Percentiles rank a stretch among this genome's conserved stretches.
phyloP scores from a whole-genome alignment of 2,113 vertebrate genomes.

The Colius striatus region DNA sequence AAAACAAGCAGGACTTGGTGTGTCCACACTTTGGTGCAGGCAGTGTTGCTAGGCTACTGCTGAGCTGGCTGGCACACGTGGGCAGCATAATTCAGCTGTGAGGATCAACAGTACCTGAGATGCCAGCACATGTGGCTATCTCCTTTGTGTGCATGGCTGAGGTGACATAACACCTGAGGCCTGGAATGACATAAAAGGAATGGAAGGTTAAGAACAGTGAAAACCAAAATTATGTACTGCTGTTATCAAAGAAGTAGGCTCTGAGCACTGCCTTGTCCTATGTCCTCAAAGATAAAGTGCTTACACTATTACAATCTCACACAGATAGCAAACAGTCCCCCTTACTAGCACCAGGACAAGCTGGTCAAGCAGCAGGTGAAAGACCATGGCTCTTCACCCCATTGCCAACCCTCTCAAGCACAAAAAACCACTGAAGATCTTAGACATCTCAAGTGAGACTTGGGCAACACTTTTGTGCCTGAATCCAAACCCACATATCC shows the following conservation, averaged over 20 bases:
- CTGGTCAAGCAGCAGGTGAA: background rate
- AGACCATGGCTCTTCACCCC: background rate
- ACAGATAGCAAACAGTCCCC: rapidly evolving
- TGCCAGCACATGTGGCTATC: rapidly evolving
- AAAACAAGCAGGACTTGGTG: background rate
- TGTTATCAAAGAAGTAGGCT: background rate
- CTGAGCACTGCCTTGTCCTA: background rate
- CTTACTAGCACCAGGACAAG: background rate
- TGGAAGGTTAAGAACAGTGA: background rate
- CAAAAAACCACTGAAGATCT: background rate
- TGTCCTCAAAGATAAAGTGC: background rate
- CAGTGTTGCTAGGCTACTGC: slow-evolving; percentile 21
- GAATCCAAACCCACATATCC: background rate
- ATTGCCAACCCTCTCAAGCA: rapidly evolving
- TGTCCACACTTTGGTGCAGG: background rate
- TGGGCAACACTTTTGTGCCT: background rate
- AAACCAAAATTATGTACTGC: background rate
- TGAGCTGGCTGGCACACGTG: background rate
- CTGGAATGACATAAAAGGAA: background rate
- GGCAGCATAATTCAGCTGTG: background rate
- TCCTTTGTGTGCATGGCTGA: rapidly evolving
- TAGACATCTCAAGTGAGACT: background rate
- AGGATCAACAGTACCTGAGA: background rate
- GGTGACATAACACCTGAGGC: background rate
- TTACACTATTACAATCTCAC: background rate